These are phyloP conservation scores for Tarsius wallacei DNA, from an alignment of 2,797 vertebrate species.

Conservation along the genomic window DNA sequence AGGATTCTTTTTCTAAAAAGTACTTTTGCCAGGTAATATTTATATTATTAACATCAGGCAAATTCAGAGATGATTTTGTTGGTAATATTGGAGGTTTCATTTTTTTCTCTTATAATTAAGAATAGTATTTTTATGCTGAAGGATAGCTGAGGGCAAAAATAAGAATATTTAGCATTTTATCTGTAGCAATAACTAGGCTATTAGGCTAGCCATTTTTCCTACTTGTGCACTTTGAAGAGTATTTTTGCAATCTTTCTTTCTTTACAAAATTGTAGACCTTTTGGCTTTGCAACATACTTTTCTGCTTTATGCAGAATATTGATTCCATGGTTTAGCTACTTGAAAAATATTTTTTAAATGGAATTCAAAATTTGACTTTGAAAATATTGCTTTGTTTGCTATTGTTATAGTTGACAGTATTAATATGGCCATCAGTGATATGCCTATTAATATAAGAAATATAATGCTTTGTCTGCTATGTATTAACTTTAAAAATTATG, in stretches of 20 bases:
- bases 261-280: not conserved
- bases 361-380: conserved; percentile 25
- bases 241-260: conserved; percentile 52
- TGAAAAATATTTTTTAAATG: conserved; percentile 50
- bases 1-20: not conserved
- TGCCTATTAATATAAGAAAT: conserved; percentile 10
- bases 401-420: not conserved
- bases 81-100: not conserved
- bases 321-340: not conserved
- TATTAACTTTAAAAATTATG: conserved; percentile 24
- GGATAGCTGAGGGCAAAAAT: not conserved
- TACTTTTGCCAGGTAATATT: not conserved
- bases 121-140: conserved; percentile 54
- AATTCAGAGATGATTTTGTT: conserved; percentile 30
- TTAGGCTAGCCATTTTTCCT: not conserved
- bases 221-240: not conserved
- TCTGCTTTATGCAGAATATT: conserved; percentile 21
- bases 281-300: not conserved
- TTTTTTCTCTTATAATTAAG: conserved; percentile 19
- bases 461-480: not conserved
- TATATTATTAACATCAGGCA: not conserved
- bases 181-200: not conserved
- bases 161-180: conserved; percentile 38
- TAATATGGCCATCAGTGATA: not conserved
- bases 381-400: conserved; percentile 26